Base-by-base conservation (phyloP, 37 sponge, comb jelly and placozoan species). In the Cladorhizidae sp. region DNA sequence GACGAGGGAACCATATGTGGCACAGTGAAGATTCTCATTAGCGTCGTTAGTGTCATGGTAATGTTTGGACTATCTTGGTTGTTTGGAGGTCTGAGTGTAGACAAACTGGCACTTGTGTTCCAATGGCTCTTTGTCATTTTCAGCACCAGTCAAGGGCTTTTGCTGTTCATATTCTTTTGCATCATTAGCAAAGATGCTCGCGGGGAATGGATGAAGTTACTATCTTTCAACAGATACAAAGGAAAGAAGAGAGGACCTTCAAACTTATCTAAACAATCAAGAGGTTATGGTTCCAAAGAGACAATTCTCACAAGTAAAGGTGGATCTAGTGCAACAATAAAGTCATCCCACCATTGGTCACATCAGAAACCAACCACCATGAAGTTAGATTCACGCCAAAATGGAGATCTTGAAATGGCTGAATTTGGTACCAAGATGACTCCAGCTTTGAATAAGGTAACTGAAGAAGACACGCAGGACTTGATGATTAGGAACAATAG, bases 131-230 rank as follows among this genome's bases (percentile, higher is more conserved):
- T 88, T 69, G 80, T 78, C 59, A 68, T 88, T 36, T 72, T 88
- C 41, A 78, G 57, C 70, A 51, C 78, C 0, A 14, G 42, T 5
- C 88, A 88, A 77, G 88, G 81, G 26, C 67, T 92, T 23, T 40
- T 88, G 33, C 28, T 89, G 23, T 89, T 83, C 56, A 21, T 92
- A 17, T 92, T 92, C 78, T 85, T 87, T 78, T 83, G 85, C 67
- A 57, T 78, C 3, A 40, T 82, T 38, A 54, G 75, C 33, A 58
- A 72, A 51, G 85, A 83, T 20, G 74, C 78, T 1, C 65, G 89
- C 9, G 70, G 78, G 18, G 78, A 84, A 32, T 89, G 89, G 89
- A 49, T 37, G 20, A 72, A 77, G 15, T n/a, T 85, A 1, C 42
- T 85, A 7, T 54, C 79, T 32, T 79, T 69, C 37, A 17, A 68